phyloP scores from a whole-genome alignment of 1,140 invertebrate genomes.

The Heliconius eleuchia region DNA sequence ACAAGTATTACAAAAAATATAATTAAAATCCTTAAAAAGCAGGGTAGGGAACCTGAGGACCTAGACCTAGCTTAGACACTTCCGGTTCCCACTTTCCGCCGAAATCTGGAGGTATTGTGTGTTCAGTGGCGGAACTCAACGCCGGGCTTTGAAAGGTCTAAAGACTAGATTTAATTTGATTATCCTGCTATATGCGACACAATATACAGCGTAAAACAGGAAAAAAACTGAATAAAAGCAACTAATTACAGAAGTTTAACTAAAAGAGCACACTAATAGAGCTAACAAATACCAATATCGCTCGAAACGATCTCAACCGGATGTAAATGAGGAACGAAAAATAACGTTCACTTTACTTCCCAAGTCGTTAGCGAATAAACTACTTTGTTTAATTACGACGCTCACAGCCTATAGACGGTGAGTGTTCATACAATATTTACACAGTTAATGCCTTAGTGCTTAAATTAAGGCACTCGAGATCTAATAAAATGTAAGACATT shows the following conservation, averaged over 20 bases:
- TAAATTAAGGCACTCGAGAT: background rate
- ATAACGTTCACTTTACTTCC: background rate
- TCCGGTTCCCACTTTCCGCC: too few relatives aligned
- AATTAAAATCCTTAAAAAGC: too few relatives aligned
- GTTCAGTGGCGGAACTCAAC: too few relatives aligned
- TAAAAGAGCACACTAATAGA: background rate
- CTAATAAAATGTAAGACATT: background rate
- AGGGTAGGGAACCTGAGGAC: too few relatives aligned
- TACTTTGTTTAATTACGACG: constrained; percentile 8
- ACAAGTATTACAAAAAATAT: too few relatives aligned
- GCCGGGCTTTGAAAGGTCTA: too few relatives aligned
- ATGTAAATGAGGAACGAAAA: constrained; percentile 10
- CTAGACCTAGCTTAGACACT: too few relatives aligned
- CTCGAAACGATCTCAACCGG: background rate
- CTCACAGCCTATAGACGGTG: background rate
- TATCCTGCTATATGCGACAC: too few relatives aligned
- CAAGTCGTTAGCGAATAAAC: constrained; percentile 11
- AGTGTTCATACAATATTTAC: constrained; percentile 10
- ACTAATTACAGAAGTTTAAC: background rate
- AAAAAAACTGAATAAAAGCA: background rate
- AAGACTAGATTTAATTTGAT: too few relatives aligned
- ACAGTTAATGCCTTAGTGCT: background rate
- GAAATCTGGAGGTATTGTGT: too few relatives aligned
- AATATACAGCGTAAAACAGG: too few relatives aligned
- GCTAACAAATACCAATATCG: background rate